Evolutionary conservation across 2,888 invertebrate genomes (phyloP), one percentile per base, ranked within the genome.

Genomic region (Ethmia dodecea): DNA sequence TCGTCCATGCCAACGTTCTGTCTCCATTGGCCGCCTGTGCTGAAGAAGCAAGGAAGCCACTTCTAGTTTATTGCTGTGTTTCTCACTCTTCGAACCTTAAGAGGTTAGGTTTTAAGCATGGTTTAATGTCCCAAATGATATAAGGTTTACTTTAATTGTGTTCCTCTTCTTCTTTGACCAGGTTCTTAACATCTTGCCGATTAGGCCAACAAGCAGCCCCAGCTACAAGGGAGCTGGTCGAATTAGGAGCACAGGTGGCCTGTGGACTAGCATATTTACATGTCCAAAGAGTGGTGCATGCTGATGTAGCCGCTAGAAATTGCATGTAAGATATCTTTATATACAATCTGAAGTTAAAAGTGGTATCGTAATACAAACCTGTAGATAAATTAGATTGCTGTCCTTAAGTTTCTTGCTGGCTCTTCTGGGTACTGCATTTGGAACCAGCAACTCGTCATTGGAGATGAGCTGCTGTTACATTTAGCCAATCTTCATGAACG

Each of bases 251-350:
- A 9, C 97, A 97, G 72, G 89, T 95, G 45, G 92, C 95, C 30
- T 89, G 94, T 55, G 98, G 95, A 11, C 88, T 96, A 40, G 93
- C 94, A 42, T 97, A 94, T 76, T 88, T 98, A 49, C 97, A 98
- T 67, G 92, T 93, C 35, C 94, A 94, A 60, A 91, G 94, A 39
- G 89, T 98, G 37, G 89, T 97, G 43, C 97, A 98, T 72, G 92
- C 93, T 68, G 98, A 98, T 70, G 88, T 98, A 38, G 96, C 97
- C 5, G 90, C 95, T 24, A 91, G 97, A 63, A 97, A 97, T 80
- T 96, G 96, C 79, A 91, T 96, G 95, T 95, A 90, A 92, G 94
- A 91, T 35, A 2, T 28, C 12, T 26, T 15, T 15, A n/a, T n/a
- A n/a, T n/a, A n/a, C n/a, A n/a, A n/a, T n/a, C n/a, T n/a, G n/a